Evolutionary conservation across 1,140 invertebrate species (phyloP).

Genomic region (Neodiprion lecontei): DNA sequence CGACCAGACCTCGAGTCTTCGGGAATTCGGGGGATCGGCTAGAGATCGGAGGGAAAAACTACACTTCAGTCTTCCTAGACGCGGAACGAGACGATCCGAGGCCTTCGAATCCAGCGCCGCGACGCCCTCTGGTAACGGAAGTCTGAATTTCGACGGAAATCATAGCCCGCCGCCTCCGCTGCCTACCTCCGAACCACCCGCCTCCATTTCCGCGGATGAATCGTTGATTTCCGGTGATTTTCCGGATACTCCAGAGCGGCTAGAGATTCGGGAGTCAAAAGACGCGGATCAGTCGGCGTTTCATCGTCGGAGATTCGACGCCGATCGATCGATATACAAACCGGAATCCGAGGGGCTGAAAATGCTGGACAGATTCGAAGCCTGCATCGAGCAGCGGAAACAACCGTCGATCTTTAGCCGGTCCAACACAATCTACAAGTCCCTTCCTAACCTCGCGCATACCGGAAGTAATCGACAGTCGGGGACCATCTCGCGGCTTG

Average conservation of each 20-base stretch:
- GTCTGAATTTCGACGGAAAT: neutral
- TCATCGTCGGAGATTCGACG: too few relatives aligned
- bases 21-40: neutral
- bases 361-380: slow-evolving; percentile 27
- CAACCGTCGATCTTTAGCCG: slow-evolving; percentile 15
- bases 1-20: neutral
- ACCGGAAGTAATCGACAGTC: neutral
- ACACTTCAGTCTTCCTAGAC: neutral
- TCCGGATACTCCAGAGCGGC: too few relatives aligned
- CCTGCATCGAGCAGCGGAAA: slow-evolving; percentile 30
- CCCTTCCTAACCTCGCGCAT: slow-evolving; percentile 28
- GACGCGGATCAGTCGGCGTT: too few relatives aligned
- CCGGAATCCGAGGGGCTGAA: slow-evolving; percentile 17
- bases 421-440: slow-evolving; percentile 27
- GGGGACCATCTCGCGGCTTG: slow-evolving; percentile 24
- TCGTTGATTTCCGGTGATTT: neutral
- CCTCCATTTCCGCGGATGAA: neutral
- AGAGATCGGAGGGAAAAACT: neutral
- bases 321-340: neutral
- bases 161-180: neutral
- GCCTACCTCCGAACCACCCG: neutral
- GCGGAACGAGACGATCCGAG: neutral
- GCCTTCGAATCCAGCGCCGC: neutral
- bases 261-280: too few relatives aligned
- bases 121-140: neutral